Base-by-base conservation (phyloP, 2,888 invertebrate genomes). In the Drosophila barbarae region DNA sequence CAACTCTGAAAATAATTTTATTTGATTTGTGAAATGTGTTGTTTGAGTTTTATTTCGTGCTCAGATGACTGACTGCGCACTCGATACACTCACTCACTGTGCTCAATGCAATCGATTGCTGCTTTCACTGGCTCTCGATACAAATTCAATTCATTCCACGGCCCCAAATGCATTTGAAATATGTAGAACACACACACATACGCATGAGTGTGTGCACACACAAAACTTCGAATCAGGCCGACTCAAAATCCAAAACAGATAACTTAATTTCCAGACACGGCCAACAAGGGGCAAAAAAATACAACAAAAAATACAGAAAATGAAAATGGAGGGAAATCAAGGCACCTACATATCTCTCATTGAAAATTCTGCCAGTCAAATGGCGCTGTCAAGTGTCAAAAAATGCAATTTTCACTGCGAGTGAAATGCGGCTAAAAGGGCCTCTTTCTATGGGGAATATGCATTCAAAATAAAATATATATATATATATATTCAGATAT, bases 331-430 rank as follows among this genome's bases (percentile, higher is more conserved):
- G 49, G 18, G 35, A 42, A 60, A 30, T 39, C 60, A 35, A 41
- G 34, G 55, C 55, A 55, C 28, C 18, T 12, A 39, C 12, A 15
- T 36, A n/a, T 35, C 7, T 35, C 9, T 3, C 79, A 77, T 79
- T 77, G 80, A 79, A 76, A 77, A 72, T 77, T 64, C 64, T 69
- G 71, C 46, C 74, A 64, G 36, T 58, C 59, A 75, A 71, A 73
- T 69, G 72, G 54, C 56, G 64, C 72, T 73, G 73, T 74, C 73
- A 73, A 74, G 72, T 72, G 74, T 72, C 71, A 67, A 65, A 70
- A 64, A 63, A 61, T 68, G 53, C 73, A 74, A 72, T 56, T 68
- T 54, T 36, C 52, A 54, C 44, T 42, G 64, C 36, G 30, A 59
- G 32, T 59, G 59, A 42, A 51, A 47, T 30, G 63, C 32, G 55